phyloP scores from a whole-genome alignment of 2,888 invertebrate genomes.

The Eulithis testata region DNA sequence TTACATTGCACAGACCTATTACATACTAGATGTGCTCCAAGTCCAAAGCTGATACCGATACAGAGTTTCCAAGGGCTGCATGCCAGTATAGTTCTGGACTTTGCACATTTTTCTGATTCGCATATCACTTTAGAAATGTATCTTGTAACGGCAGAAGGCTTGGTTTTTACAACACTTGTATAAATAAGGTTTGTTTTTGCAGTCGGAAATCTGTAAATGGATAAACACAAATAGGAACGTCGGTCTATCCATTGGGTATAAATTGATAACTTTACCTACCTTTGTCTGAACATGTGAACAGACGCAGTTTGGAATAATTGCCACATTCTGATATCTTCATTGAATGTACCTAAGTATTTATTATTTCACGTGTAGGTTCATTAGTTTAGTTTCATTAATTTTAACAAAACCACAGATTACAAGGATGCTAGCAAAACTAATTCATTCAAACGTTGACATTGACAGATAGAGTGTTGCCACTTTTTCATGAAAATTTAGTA shows the following conservation, averaged over 20 bases:
- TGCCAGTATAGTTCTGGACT: conserved; percentile 57
- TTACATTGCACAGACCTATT: conserved; percentile 88
- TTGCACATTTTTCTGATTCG: conserved; percentile 58
- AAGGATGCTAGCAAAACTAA: too few relatives aligned
- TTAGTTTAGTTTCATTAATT: too few relatives aligned
- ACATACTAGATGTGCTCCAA: conserved; percentile 64
- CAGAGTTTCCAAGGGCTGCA: conserved; percentile 78
- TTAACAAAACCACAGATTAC: too few relatives aligned
- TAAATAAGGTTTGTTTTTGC: conserved; percentile 60
- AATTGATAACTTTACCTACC: conserved; percentile 62
- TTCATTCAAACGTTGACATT: too few relatives aligned
- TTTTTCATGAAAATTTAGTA: too few relatives aligned
- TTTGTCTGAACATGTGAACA: conserved; percentile 64
- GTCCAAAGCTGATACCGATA: conserved; percentile 74
- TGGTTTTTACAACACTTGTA: conserved; percentile 64
- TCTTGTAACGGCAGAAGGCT: conserved; percentile 59
- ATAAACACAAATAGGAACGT: not conserved
- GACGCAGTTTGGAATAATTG: conserved; percentile 69
- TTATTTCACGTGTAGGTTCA: too few relatives aligned
- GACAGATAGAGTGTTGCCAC: too few relatives aligned
- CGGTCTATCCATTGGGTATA: not conserved
- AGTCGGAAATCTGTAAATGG: conserved; percentile 64
- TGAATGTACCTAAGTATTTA: too few relatives aligned
- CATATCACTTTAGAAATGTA: conserved; percentile 62
- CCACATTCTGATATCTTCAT: conserved; percentile 60